Base-by-base conservation (phyloP, 2,113 vertebrate genomes). In the Ceyx margarethae region DNA sequence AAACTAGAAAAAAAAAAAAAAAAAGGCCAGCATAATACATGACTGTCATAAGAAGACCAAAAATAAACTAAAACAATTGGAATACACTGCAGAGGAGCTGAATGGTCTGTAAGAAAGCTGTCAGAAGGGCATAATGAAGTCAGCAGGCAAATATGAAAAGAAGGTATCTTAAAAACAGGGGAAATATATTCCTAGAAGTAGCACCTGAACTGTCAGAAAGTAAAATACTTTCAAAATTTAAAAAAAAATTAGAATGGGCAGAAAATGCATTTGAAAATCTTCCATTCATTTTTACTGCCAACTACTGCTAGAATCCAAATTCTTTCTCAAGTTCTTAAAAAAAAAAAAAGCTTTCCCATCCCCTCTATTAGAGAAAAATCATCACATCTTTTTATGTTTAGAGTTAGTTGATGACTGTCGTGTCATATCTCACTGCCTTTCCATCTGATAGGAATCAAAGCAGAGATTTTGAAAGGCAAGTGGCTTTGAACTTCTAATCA, bases 371-470 rank as follows among this genome's bases (percentile, higher is more conserved):
- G 50, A 73, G 58, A 85, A 78, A 90, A 94, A 87, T 65, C 31
- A 58, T 78, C 69, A 78, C 53, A 54, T 62, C 15, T 54, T 85
- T 89, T 87, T 56, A 43, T 82, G 64, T 57, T 84, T 72, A 60
- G 33, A 81, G 51, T 69, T 79, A 58, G 45, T 5, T 92, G 81
- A 82, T 73, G 46, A 73, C 40, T 81, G 46, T 84, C 51, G 0
- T 60, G 33, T 54, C 83, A 64, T 29, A 18, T 58, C 53, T 92
- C 43, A 43, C 46, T 91, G 73, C 80, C 66, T 82, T 85, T 83
- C 64, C 65, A 81, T 74, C 66, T 89, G 67, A 82, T 58, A 74
- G 77, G 65, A 91, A 92, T 91, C 84, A 93, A 93, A 95, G 78
- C 75, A 92, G 74, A 87, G 50, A 42, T 50, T 84, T 90, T 84